phyloP scores from a whole-genome alignment of 1,140 invertebrate genomes.

The Steinernema feltiae region DNA sequence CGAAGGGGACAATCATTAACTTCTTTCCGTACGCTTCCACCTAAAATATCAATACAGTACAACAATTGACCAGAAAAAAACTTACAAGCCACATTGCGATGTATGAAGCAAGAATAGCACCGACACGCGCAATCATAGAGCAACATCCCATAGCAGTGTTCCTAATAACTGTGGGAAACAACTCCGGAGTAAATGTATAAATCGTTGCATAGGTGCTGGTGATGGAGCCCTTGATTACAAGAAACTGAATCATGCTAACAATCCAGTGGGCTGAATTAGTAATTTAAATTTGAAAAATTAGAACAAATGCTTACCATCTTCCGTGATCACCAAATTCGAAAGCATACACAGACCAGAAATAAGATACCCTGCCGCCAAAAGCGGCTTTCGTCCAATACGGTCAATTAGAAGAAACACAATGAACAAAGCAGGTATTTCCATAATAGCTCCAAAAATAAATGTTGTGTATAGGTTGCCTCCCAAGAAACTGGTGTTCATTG shows the following conservation, averaged over 20 bases:
- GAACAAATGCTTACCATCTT: constrained; percentile 16
- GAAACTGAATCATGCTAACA: constrained; percentile 51
- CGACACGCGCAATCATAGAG: constrained; percentile 62
- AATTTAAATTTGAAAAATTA: constrained; percentile 16
- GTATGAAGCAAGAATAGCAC: constrained; percentile 61
- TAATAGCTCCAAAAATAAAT: constrained; percentile 49
- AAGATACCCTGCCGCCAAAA: constrained; percentile 44
- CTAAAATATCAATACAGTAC: constrained; percentile 19
- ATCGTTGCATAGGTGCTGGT: constrained; percentile 52
- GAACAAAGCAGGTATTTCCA: constrained; percentile 56
- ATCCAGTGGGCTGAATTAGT: constrained; percentile 43
- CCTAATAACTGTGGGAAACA: constrained; percentile 61
- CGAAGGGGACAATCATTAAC: constrained; percentile 51
- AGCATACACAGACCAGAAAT: constrained; percentile 48
- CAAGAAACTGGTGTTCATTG: constrained; percentile 53
- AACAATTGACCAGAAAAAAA: constrained; percentile 11
- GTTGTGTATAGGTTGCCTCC: constrained; percentile 56
- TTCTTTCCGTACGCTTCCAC: constrained; percentile 45
- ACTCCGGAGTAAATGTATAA: constrained; percentile 59
- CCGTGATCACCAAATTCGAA: constrained; percentile 43
- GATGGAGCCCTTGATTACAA: constrained; percentile 53
- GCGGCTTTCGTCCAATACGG: constrained; percentile 43
- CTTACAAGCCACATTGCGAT: constrained; percentile 58
- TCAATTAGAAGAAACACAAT: constrained; percentile 50
- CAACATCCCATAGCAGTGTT: constrained; percentile 62